Evolutionary conservation across 2,888 invertebrate genomes (phyloP).

Genomic region (Chelonus formosanus): DNA sequence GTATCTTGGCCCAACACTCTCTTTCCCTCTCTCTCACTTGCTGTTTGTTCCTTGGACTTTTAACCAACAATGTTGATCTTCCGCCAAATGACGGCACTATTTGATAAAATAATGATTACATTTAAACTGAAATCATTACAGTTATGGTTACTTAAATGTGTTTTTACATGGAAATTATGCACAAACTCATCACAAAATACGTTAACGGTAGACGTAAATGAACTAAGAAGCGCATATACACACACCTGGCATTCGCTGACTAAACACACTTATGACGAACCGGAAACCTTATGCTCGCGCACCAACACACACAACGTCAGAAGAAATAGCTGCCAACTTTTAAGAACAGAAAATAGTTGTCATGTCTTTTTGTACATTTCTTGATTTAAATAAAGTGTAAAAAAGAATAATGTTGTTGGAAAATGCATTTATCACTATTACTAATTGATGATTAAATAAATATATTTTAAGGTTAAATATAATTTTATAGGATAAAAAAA

Average conservation of each 20-base stretch:
- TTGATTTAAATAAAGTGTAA: too few species aligned
- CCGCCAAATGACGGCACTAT: constrained; percentile 7
- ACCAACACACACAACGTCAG: neutral
- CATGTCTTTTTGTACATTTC: too few species aligned
- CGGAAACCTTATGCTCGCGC: constrained; percentile 3
- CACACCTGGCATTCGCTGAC: constrained; percentile 51
- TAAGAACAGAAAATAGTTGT: too few species aligned
- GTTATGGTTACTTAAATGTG: neutral
- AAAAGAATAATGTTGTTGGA: too few species aligned
- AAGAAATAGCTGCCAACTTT: constrained; percentile 22
- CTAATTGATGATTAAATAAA: too few species aligned
- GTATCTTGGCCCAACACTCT: constrained; percentile 11
- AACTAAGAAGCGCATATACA: constrained; percentile 46
- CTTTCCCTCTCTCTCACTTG: constrained; percentile 13
- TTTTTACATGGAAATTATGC: constrained; percentile 24
- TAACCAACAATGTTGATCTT: neutral
- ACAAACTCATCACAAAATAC: constrained; percentile 51
- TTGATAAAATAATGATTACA: neutral
- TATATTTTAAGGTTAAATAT: too few species aligned
- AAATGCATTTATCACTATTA: too few species aligned
- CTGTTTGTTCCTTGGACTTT: constrained; percentile 16
- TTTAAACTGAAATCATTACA: neutral
- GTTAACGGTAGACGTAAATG: constrained; percentile 46
- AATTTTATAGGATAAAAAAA: too few species aligned
- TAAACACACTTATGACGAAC: constrained; percentile 57